Percentiles rank a stretch among this genome's conserved stretches.
phyloP scores from a whole-genome alignment of 2,888 invertebrate genomes.

The Drosophila affinis region DNA sequence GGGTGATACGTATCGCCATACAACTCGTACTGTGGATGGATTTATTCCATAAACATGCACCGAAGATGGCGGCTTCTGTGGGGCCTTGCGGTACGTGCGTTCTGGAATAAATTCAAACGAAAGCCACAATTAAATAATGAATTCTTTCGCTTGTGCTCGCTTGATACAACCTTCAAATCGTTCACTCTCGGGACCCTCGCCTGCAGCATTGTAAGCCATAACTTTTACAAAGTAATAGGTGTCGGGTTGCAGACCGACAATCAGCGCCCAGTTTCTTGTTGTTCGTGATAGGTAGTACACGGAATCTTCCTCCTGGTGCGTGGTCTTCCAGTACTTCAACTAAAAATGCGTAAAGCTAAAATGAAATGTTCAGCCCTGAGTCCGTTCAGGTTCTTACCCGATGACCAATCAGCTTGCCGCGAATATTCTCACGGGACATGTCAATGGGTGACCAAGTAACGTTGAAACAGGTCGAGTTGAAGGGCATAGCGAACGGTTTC shows the following conservation, averaged over 20 bases:
- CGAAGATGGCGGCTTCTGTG: conserved; percentile 96
- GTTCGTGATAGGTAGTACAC: conserved; percentile 94
- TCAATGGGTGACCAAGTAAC: conserved; percentile 96
- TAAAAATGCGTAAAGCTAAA: conserved; percentile 64
- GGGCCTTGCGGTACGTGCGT: conserved; percentile 95
- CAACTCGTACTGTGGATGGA: conserved; percentile 93
- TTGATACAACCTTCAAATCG: conserved; percentile 87
- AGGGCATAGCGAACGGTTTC: conserved; percentile 90
- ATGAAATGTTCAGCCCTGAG: not conserved
- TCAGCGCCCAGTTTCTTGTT: conserved; percentile 92
- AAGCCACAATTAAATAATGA: not conserved
- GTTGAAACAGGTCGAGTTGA: conserved; percentile 96
- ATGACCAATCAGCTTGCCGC: conserved; percentile 96
- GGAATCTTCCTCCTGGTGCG: conserved; percentile 89
- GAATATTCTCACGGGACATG: conserved; percentile 91
- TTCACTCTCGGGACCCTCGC: conserved; percentile 98
- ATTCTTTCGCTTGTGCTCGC: not conserved
- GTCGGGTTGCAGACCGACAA: conserved; percentile 96
- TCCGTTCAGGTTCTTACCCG: conserved; percentile 85
- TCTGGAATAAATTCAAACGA: conserved; percentile 83
- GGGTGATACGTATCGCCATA: conserved; percentile 97
- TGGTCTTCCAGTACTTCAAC: conserved; percentile 95
- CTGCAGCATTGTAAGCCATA: conserved; percentile 98
- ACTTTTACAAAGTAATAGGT: conserved; percentile 97
- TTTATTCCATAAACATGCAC: conserved; percentile 93